Conservation (phyloP, 2,888 invertebrate genomes). For the Craniophora ligustri region DNA sequence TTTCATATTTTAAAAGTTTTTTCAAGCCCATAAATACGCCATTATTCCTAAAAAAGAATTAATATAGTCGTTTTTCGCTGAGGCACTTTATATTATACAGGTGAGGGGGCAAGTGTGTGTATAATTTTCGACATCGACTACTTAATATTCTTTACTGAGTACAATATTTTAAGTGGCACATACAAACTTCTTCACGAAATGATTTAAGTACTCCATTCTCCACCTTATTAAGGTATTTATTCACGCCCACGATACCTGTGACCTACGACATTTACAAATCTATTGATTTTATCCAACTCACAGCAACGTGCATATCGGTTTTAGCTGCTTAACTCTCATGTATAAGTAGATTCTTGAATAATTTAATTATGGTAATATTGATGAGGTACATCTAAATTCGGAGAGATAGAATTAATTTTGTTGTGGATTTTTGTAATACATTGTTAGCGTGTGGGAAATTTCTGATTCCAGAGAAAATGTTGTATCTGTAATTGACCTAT, state of each 20-base stretch:
- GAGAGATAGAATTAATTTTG: constrained; percentile 34
- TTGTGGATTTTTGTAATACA: constrained; percentile 11
- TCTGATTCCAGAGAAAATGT: neutral
- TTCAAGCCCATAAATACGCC: too few relatives aligned
- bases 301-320: constrained; percentile 20
- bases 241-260: constrained; percentile 30
- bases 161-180: constrained; percentile 4
- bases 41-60: too few relatives aligned
- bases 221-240: constrained; percentile 26
- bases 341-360: constrained; percentile 23
- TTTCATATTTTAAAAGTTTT: too few relatives aligned
- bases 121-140: neutral
- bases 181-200: constrained; percentile 28
- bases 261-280: constrained; percentile 45
- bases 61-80: too few relatives aligned
- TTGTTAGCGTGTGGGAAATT: constrained; percentile 29
- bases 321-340: constrained; percentile 8
- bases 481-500: constrained; percentile 1
- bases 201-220: constrained; percentile 22
- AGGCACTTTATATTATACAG: too few relatives aligned
- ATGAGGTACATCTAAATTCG: constrained; percentile 27
- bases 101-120: too few relatives aligned
- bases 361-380: constrained; percentile 46
- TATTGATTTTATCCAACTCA: constrained; percentile 38
- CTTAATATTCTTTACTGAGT: constrained; percentile 5